These are phyloP conservation scores for Helostoma temminkii DNA, from an alignment of 2,797 vertebrate species.

Conservation along the genomic window DNA sequence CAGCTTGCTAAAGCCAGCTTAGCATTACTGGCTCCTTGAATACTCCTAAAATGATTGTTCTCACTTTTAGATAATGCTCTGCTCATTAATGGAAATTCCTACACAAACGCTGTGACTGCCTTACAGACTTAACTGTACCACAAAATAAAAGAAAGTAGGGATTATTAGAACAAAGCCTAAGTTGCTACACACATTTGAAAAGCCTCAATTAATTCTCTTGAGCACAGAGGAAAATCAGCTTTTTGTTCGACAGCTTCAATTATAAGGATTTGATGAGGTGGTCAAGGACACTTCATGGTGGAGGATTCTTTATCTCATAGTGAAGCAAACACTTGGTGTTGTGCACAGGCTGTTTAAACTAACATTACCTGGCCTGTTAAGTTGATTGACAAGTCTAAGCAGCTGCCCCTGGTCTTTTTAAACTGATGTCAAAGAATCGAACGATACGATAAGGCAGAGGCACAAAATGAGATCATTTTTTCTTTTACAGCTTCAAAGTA, in stretches of 20 bases:
- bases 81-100: not conserved
- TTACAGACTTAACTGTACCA: not conserved
- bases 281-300: conserved; percentile 24
- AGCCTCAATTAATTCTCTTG: not conserved
- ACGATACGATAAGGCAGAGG: not conserved
- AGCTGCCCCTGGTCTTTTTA: not conserved
- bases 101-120: not conserved
- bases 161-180: not conserved
- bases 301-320: not conserved
- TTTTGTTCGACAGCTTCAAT: not conserved
- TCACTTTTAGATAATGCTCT: not conserved
- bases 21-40: not conserved
- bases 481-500: conserved; percentile 5
- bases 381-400: not conserved
- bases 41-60: not conserved
- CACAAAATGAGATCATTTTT: not conserved
- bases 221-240: not conserved
- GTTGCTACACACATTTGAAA: not conserved
- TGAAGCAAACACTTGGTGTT: not conserved
- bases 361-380: not conserved
- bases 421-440: too few relatives aligned
- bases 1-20: not conserved
- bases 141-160: not conserved
- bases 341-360: not conserved
- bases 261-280: not conserved